A percentile compares a stretch with the other conserved stretches of the same genome.
Conservation (phyloP, 2,888 invertebrate genomes). For the Volucella bombylans region DNA sequence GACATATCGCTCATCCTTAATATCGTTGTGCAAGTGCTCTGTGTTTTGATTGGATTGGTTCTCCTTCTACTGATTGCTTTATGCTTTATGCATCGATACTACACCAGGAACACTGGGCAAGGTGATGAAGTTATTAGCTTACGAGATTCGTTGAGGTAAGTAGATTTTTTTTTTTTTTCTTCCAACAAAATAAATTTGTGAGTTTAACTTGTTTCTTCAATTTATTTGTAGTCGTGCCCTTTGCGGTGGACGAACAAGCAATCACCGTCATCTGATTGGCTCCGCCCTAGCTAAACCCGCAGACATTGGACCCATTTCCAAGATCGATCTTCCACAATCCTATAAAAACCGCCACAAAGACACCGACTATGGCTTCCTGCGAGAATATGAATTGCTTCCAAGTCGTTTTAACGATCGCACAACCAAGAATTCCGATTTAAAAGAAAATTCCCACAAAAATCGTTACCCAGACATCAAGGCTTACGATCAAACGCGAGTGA, state of each 20-base stretch:
- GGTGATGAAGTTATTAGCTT: slow-evolving; percentile 88
- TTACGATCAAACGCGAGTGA: slow-evolving; percentile 95
- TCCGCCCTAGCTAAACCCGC: slow-evolving; percentile 86
- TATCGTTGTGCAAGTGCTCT: slow-evolving; percentile 87
- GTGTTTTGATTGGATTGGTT: slow-evolving; percentile 86
- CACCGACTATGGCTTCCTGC: slow-evolving; percentile 94
- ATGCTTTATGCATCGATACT: slow-evolving; percentile 87
- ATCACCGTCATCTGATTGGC: slow-evolving; percentile 87
- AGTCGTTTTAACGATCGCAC: slow-evolving; percentile 94
- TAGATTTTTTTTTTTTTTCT: slow-evolving; percentile 2
- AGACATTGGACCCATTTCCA: slow-evolving; percentile 91
- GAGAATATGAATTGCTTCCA: slow-evolving; percentile 94
- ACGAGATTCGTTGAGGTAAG: slow-evolving; percentile 86
- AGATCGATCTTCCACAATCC: slow-evolving; percentile 88
- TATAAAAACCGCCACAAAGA: slow-evolving; percentile 92
- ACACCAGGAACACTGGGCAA: slow-evolving; percentile 86
- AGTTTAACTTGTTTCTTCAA: background rate
- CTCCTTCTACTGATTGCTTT: slow-evolving; percentile 85
- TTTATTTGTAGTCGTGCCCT: slow-evolving; percentile 78
- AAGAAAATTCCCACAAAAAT: slow-evolving; percentile 94
- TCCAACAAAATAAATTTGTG: background rate
- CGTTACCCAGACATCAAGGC: slow-evolving; percentile 96
- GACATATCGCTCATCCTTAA: slow-evolving; percentile 83
- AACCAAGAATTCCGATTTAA: slow-evolving; percentile 91
- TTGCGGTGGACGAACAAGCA: slow-evolving; percentile 82